A percentile compares a stretch with the other conserved stretches of the same genome.
These are phyloP conservation scores for Drosophila guanche DNA, from an alignment of 1,140 invertebrate genomes.

Conservation along the genomic window DNA sequence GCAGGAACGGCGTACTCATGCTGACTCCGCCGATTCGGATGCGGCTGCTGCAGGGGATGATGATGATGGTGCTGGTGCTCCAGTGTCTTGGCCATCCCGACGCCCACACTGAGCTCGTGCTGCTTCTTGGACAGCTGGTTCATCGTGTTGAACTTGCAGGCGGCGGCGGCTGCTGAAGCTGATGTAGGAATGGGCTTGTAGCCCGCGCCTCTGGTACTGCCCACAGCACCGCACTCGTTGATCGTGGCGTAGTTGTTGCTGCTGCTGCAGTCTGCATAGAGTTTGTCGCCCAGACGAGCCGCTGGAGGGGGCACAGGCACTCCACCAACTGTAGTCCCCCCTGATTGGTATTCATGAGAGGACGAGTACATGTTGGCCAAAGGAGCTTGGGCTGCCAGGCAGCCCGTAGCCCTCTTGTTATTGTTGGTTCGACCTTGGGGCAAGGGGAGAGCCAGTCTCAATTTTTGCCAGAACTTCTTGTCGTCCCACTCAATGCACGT, in stretches of 20 bases:
- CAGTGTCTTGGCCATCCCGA: conserved; percentile 68
- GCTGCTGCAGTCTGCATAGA: conserved; percentile 70
- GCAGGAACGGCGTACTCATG: conserved; percentile 82
- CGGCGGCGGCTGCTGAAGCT: conserved; percentile 63
- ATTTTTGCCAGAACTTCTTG: conserved; percentile 96
- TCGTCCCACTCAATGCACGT: conserved; percentile 96
- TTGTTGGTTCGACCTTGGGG: conserved; percentile 86
- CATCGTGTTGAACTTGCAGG: conserved; percentile 79
- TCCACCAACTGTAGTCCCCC: conserved; percentile 10
- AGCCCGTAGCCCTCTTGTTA: conserved; percentile 61
- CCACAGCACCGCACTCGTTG: conserved; percentile 64
- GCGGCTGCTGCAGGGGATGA: conserved; percentile 19
- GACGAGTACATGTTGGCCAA: conserved; percentile 87
- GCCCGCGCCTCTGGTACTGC: conserved; percentile 31
- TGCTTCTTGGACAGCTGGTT: conserved; percentile 74
- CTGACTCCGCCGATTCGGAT: conserved; percentile 68
- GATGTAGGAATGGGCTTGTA: conserved; percentile 76
- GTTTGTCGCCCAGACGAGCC: conserved; percentile 41
- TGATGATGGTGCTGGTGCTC: conserved; percentile 71
- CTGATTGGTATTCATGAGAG: conserved; percentile 70
- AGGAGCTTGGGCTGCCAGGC: conserved; percentile 47
- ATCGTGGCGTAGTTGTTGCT: conserved; percentile 82
- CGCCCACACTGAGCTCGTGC: conserved; percentile 55
- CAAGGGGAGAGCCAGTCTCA: conserved; percentile 91
- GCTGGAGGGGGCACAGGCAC: conserved; percentile 26